These are phyloP conservation scores for Tetragnatha versicolor DNA, from an alignment of 1,140 invertebrate species.

Conservation along the genomic window DNA sequence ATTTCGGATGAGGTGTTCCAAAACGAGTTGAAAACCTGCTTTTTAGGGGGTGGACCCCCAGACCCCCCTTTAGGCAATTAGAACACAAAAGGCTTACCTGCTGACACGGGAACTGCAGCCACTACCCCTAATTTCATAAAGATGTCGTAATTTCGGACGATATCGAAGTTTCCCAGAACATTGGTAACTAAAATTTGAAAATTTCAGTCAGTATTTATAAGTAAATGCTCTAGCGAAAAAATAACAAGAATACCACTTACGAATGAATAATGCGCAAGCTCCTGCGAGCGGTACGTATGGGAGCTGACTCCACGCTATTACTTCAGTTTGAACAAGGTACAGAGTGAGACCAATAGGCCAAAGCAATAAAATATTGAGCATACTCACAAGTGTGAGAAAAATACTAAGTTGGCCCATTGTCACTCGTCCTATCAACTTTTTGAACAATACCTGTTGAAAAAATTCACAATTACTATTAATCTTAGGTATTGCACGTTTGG, in stretches of 20 bases:
- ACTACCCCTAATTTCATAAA: slow-evolving; percentile 91
- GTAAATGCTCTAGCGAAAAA: too few relatives aligned
- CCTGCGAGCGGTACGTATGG: slow-evolving; percentile 58
- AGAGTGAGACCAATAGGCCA: slow-evolving; percentile 86
- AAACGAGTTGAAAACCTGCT: too few relatives aligned
- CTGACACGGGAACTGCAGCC: slow-evolving; percentile 89
- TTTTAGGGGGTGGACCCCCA: too few relatives aligned
- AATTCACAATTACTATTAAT: too few relatives aligned
- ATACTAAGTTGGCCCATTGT: slow-evolving; percentile 85
- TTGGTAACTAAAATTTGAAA: slow-evolving; percentile 74
- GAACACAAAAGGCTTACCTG: too few relatives aligned
- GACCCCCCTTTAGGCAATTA: too few relatives aligned
- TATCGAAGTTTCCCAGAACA: slow-evolving; percentile 87
- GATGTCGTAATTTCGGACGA: slow-evolving; percentile 87
- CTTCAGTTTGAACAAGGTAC: slow-evolving; percentile 84
- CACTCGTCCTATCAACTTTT: slow-evolving; percentile 88
- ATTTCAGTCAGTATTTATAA: too few relatives aligned
- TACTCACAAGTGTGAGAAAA: slow-evolving; percentile 85
- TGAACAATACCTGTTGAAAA: slow-evolving; percentile 78
- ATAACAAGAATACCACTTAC: slow-evolving; percentile 41
- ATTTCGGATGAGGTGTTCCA: too few relatives aligned
- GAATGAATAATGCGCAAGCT: slow-evolving; percentile 41
- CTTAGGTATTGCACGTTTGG: too few relatives aligned
- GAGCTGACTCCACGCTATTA: slow-evolving; percentile 68
- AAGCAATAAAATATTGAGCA: slow-evolving; percentile 81